phyloP scores from a whole-genome alignment of 1,140 invertebrate genomes.

The Zaprionus capensis region DNA sequence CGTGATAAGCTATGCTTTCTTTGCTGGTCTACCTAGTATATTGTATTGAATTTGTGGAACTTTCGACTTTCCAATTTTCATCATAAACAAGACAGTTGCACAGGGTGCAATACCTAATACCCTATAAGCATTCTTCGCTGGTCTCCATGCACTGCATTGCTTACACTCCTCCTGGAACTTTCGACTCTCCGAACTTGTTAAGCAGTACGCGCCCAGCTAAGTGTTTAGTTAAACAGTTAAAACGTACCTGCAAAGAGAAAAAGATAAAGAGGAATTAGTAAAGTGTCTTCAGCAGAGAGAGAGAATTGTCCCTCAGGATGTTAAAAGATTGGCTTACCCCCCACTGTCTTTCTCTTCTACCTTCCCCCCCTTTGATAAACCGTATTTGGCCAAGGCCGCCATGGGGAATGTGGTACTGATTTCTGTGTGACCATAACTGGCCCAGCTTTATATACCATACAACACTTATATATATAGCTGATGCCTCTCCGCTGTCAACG shows the following conservation, averaged over 20 bases:
- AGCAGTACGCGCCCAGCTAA: background rate
- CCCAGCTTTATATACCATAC: background rate
- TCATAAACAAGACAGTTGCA: too few relatives aligned
- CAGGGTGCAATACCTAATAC: too few relatives aligned
- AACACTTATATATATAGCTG: background rate
- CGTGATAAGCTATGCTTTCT: too few relatives aligned
- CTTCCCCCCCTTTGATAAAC: background rate
- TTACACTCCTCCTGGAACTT: too few relatives aligned
- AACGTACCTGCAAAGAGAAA: constrained; percentile 50
- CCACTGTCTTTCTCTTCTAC: background rate
- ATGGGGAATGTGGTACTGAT: constrained; percentile 43
- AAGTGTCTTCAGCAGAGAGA: background rate
- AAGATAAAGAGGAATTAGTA: constrained; percentile 24
- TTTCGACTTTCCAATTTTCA: too few relatives aligned
- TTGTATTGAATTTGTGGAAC: too few relatives aligned
- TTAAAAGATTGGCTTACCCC: constrained; percentile 9
- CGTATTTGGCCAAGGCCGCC: constrained; percentile 44
- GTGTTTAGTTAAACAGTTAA: constrained; percentile 18
- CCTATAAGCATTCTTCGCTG: too few relatives aligned
- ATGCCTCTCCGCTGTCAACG: constrained; percentile 44
- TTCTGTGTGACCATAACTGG: constrained; percentile 39
- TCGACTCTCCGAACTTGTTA: background rate
- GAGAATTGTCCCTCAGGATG: constrained; percentile 20
- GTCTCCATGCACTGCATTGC: too few relatives aligned
- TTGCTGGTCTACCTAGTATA: too few relatives aligned